Conservation (phyloP, 2,113 vertebrate genomes). For the Lamprologus lemairii region DNA sequence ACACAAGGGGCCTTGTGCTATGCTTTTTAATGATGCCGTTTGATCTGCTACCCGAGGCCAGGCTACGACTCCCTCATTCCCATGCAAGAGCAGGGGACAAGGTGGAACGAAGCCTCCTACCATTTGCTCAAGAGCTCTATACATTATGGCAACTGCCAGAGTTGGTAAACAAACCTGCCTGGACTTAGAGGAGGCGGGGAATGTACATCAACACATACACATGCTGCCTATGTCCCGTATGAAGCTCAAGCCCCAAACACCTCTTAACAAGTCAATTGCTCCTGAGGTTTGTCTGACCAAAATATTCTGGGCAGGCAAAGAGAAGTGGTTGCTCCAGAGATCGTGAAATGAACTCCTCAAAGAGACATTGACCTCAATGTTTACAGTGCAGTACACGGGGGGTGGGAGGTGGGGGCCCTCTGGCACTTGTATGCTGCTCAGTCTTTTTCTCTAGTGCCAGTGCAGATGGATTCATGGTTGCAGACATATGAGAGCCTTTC, state of each 20-base stretch:
- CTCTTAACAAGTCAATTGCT: conserved; percentile 56
- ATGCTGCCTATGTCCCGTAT: neutral
- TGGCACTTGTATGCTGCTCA: neutral
- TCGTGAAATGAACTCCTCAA: conserved; percentile 33
- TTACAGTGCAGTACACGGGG: conserved; percentile 6
- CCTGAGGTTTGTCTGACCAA: conserved; percentile 45
- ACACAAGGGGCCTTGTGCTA: conserved; percentile 46
- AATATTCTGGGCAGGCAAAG: conserved; percentile 22
- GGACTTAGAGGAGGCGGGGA: neutral
- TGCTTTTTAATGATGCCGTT: conserved; percentile 54
- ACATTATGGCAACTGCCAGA: neutral
- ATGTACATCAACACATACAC: neutral
- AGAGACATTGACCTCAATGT: conserved; percentile 44
- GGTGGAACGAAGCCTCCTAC: neutral
- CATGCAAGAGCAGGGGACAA: conserved; percentile 11
- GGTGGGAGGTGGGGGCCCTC: conserved; percentile 6
- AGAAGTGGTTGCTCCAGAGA: conserved; percentile 29
- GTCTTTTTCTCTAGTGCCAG: neutral
- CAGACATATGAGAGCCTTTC: neutral
- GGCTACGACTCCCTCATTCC: conserved; percentile 39
- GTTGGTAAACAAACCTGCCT: conserved; percentile 8
- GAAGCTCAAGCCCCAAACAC: conserved; percentile 54
- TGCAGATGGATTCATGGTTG: conserved; percentile 14
- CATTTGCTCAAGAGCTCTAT: neutral
- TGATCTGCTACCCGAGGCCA: conserved; percentile 53